A percentile compares a stretch with the other conserved stretches of the same genome.
Evolutionary conservation across 2,797 vertebrate genomes (phyloP).

Genomic region (Ispidina lecontei): DNA sequence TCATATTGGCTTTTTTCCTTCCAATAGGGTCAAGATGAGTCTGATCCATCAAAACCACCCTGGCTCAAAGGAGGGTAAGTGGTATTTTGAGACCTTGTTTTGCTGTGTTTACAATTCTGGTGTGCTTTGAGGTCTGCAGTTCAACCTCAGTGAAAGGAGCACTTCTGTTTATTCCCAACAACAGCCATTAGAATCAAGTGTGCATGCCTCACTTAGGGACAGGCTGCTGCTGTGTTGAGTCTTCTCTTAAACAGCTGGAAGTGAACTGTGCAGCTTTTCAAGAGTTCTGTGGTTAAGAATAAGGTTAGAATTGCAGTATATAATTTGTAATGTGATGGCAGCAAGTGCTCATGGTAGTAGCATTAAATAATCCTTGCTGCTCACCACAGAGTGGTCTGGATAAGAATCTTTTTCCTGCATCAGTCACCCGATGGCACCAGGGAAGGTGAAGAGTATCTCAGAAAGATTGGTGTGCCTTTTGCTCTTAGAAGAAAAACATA

Average conservation of each 20-base stretch:
- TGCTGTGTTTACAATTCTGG: background rate
- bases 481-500: background rate
- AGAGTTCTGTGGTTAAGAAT: background rate
- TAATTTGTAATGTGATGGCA: background rate
- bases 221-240: background rate
- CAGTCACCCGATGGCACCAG: background rate
- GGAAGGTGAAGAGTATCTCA: background rate
- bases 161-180: background rate
- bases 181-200: background rate
- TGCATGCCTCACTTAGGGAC: background rate
- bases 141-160: background rate
- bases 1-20: background rate
- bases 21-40: slow-evolving; percentile 87
- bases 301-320: background rate
- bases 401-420: background rate
- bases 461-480: background rate
- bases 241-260: background rate
- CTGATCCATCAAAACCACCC: slow-evolving; percentile 83
- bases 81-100: background rate
- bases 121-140: background rate
- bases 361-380: background rate
- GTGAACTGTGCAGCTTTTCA: background rate
- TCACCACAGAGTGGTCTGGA: background rate
- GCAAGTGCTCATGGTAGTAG: background rate
- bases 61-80: slow-evolving; percentile 94